Base-by-base conservation (phyloP, 1,140 invertebrate species). In the Trinorchestia longiramus region DNA sequence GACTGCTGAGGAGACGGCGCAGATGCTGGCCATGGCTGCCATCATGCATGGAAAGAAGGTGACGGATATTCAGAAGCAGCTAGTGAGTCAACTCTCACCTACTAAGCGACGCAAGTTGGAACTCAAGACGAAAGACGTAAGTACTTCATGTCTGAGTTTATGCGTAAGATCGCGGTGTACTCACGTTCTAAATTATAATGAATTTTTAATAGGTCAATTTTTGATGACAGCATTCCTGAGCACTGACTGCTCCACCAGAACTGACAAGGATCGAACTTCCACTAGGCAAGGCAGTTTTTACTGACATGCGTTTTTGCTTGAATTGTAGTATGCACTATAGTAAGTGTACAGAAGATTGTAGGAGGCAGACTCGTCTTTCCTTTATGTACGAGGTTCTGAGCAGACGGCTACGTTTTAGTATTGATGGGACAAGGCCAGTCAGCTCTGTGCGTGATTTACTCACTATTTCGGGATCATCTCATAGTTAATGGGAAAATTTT, bases 31-130 rank as follows among this genome's bases (percentile, higher is more conserved):
- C 47, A 47, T 96, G 42, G 57, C 96, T 11, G 96, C 94, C 42
- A 77, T 96, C n/a, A 43, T 95, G 43, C 95, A 95, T 41, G 96
- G 96, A 43, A 88, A 95, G 94, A 95, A 95, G 43, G 62, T 95
- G 36, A 87, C 96, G 0, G 62, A 95, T 19, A 92, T 36, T 0
- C 96, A 95, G 88, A 45, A 95, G 92, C n/a, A 53, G 43, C 91
- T 96, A 0, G 42, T 96, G 6, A 45, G 95, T 0, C 42, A 43
- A 40, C 77, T 96, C 62, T 87, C 92, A 0, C 96, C 96, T 36
- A 95, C 62, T 42, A 95, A 95, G 43, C 62, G 94, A 43, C 44
- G 77, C 44, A 87, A 95, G 0, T n/a, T 96, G 53, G 94, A 96
- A 43, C 43, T 87, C n/a, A 43, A 91, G 36, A 87, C 88, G 0